Evolutionary conservation across 2,888 invertebrate species (phyloP).

Genomic region (Mechanitis mazaeus): DNA sequence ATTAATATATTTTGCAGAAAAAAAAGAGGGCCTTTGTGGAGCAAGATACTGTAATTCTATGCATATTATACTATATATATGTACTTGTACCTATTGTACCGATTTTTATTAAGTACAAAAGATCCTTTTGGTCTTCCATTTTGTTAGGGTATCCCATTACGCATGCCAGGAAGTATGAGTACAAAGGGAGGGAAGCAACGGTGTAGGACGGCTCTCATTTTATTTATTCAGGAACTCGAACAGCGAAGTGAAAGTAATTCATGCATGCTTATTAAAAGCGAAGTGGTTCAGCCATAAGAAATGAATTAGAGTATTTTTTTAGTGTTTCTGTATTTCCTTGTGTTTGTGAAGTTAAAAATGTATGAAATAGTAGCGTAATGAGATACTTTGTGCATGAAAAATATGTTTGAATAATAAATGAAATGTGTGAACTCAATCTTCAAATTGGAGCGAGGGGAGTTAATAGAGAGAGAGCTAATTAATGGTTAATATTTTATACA

Average conservation of each 20-base stretch:
- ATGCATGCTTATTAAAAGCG: conserved; percentile 67
- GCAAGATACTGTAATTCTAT: conserved; percentile 28
- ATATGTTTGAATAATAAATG: background rate
- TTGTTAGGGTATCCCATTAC: conserved; percentile 65
- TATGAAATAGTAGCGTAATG: conserved; percentile 3
- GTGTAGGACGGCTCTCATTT: conserved; percentile 62
- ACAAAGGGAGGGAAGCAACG: conserved; percentile 63
- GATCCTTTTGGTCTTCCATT: conserved; percentile 50
- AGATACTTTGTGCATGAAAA: conserved; percentile 2
- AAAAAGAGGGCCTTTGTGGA: conserved; percentile 6
- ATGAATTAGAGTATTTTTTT: conserved; percentile 42
- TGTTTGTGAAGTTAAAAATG: conserved; percentile 5
- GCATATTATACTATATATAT: conserved; percentile 30
- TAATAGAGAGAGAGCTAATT: background rate
- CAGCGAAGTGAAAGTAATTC: conserved; percentile 59
- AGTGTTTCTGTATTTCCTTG: conserved; percentile 9
- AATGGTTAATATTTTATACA: conserved; percentile 19
- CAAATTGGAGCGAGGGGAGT: background rate
- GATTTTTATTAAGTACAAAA: conserved; percentile 62
- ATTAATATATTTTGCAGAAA: background rate
- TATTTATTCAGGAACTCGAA: conserved; percentile 64
- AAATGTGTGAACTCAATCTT: conserved; percentile 5
- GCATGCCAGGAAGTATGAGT: conserved; percentile 61
- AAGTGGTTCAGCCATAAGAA: conserved; percentile 51
- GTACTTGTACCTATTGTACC: conserved; percentile 44